Percentiles rank a stretch among this genome's conserved stretches.
Evolutionary conservation across 1,140 invertebrate genomes (phyloP).

Genomic region (Probaryconus sp.): DNA sequence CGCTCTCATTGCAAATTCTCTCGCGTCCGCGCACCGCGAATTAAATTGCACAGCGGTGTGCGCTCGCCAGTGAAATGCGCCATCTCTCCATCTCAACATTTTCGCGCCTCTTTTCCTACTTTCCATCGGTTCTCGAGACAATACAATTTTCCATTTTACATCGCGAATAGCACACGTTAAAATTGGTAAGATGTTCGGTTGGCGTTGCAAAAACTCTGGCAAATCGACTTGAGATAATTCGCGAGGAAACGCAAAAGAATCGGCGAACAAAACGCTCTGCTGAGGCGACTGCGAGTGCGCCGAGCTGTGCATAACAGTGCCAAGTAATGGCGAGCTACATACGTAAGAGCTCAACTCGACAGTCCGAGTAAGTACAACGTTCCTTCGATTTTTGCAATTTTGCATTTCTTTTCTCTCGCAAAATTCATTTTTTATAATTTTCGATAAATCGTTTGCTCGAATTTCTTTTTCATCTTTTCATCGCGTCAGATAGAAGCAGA

Average conservation of each 20-base stretch:
- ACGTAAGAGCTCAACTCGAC: constrained; percentile 69
- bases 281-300: constrained; percentile 54
- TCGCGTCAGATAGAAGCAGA: too few species aligned
- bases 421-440: too few species aligned
- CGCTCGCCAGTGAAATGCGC: constrained; percentile 47
- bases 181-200: constrained; percentile 25
- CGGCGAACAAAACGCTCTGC: constrained; percentile 53
- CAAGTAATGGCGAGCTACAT: constrained; percentile 73
- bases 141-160: too few species aligned
- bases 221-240: constrained; percentile 52
- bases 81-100: constrained; percentile 19
- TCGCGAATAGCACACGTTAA: too few species aligned
- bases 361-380: constrained; percentile 77
- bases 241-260: constrained; percentile 40
- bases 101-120: too few species aligned
- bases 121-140: too few species aligned
- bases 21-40: constrained; percentile 14
- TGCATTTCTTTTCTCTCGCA: too few species aligned
- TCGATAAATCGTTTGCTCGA: too few species aligned
- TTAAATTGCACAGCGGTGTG: constrained; percentile 29
- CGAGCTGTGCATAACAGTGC: constrained; percentile 50
- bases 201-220: background rate
- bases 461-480: too few species aligned
- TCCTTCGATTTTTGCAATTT: too few species aligned
- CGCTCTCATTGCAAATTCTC: too few species aligned